Evolutionary conservation across 2,113 vertebrate genomes (phyloP).

Genomic region (Ornithorhynchus anatinus): DNA sequence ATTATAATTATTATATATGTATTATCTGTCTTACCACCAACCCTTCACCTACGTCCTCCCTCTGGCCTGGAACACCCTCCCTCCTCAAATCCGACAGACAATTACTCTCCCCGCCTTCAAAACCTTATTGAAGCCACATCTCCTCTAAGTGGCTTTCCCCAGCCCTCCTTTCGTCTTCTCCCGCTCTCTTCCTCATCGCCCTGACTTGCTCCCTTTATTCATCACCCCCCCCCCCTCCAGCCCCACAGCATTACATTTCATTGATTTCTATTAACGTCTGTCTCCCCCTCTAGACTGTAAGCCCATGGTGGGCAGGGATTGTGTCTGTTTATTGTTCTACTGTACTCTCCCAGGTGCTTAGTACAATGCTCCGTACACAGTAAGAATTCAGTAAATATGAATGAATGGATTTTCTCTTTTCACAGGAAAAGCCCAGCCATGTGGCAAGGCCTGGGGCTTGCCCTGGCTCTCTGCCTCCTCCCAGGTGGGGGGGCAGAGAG

Average conservation of each 20-base stretch:
- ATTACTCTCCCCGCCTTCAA: too few species aligned
- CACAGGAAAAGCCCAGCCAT: slow-evolving; percentile 73
- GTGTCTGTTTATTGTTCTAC: not conserved
- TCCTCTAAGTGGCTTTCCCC: too few species aligned
- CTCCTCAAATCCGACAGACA: too few species aligned
- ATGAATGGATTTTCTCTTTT: slow-evolving; percentile 30
- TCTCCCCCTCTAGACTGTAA: not conserved
- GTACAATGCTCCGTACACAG: not conserved
- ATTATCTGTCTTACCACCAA: too few species aligned
- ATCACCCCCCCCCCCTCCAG: not conserved
- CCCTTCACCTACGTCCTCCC: too few species aligned
- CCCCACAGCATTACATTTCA: not conserved
- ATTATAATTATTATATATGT: too few species aligned
- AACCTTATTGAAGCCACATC: too few species aligned
- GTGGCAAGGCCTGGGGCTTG: slow-evolving; percentile 83
- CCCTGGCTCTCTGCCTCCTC: slow-evolving; percentile 89
- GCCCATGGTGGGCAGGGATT: not conserved
- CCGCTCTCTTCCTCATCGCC: too few species aligned
- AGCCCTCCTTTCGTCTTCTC: too few species aligned
- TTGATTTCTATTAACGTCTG: not conserved
- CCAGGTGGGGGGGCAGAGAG: slow-evolving; percentile 79
- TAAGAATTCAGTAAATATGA: not conserved
- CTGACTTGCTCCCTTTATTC: too few species aligned
- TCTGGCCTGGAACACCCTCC: too few species aligned
- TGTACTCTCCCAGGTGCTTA: not conserved